Percentiles rank a stretch among this genome's conserved stretches.
These are phyloP conservation scores for Rambutsinella grinnellia DNA, from an alignment of 2,888 invertebrate species.

Conservation along the genomic window DNA sequence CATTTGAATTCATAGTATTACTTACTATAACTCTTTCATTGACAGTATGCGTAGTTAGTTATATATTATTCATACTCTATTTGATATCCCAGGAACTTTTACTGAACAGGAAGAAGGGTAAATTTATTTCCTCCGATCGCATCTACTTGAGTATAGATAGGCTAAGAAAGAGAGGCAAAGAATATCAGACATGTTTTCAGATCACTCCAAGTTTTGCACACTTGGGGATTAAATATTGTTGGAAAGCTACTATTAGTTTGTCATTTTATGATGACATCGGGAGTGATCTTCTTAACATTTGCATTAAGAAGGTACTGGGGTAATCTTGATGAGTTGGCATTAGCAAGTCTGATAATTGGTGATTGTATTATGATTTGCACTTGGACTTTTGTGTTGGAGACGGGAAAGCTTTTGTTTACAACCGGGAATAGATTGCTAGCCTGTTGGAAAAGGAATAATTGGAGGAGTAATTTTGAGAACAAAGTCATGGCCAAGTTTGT, in stretches of 20 bases:
- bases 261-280: background rate
- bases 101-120: too few species aligned
- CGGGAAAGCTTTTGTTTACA: background rate
- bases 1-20: too few species aligned
- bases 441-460: background rate
- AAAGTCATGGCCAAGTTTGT: slow-evolving; percentile 8
- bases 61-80: too few species aligned
- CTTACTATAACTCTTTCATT: too few species aligned
- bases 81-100: too few species aligned
- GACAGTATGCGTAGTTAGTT: too few species aligned
- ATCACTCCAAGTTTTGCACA: slow-evolving; percentile 5
- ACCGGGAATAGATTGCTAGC: background rate
- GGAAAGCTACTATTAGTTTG: background rate
- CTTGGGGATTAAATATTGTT: background rate
- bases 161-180: background rate
- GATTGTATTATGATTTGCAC: background rate
- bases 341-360: background rate
- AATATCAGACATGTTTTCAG: background rate
- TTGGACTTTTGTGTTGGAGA: slow-evolving; percentile 5
- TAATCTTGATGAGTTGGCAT: background rate
- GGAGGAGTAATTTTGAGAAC: background rate
- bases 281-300: background rate
- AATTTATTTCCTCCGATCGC: too few species aligned
- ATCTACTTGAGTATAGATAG: too few species aligned
- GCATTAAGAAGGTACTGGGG: slow-evolving; percentile 8